Base-by-base conservation (phyloP, 2,888 invertebrate species). In the Drosophila paranaensis region DNA sequence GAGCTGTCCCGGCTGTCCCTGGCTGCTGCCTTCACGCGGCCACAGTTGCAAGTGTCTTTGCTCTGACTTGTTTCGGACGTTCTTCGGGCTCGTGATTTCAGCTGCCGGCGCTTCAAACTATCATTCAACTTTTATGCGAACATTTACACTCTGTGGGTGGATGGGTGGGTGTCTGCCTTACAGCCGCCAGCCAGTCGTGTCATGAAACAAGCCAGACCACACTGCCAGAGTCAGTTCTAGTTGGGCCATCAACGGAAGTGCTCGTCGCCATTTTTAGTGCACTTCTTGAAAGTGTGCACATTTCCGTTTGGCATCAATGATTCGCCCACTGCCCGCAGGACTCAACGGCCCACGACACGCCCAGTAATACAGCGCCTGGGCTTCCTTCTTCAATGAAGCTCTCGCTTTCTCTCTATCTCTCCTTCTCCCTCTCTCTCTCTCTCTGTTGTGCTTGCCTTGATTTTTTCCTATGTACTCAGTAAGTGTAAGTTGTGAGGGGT, bases 291-390 rank as follows among this genome's bases (percentile, higher is more conserved):
- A 86, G 90, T 90, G 84, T 75, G 86, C 89, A 87, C 90, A 87
- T 90, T 87, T 90, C 90, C 90, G 87, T 83, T 87, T 83, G 89
- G 87, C 90, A 87, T 90, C 86, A 86, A 90, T 87, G 86, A 88
- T 69, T 88, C 82, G 85, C 76, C 88, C 70, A 63, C 70, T 69
- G 65, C 60, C 79, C 62, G 55, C 45, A 16, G 69, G 43, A 56
- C 69, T 27, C 37, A 33, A 27, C 16, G 51, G 42, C 42, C 51
- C 51, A 64, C 65, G 54, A 67, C 71, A 67, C 69, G 70, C 77
- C 64, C 56, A 40, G 42, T 35, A 45, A 45, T 55, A 48, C 58
- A 64, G 35, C 63, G 20, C 65, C 50, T 13, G 55, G 37, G 50
- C 60, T 35, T 48, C 20, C 58, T 60, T 20, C 46, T 45, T 35